Evolutionary conservation across 1,140 invertebrate genomes (phyloP), one percentile per base, ranked within the genome.

Genomic region (Drosophila sp.): DNA sequence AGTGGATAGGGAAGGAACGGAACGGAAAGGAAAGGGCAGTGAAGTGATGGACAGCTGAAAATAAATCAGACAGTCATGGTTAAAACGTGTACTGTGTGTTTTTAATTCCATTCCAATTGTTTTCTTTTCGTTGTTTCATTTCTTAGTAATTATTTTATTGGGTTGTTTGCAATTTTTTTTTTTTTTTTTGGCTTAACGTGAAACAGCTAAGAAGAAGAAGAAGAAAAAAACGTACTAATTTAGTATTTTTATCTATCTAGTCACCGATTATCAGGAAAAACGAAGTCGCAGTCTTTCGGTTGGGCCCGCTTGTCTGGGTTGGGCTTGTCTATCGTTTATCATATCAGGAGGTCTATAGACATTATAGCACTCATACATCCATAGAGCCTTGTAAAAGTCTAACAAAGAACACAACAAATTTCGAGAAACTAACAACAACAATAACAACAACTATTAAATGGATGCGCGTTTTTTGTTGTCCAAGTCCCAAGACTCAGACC

Each of bases 51-150:
- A 56, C 41, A 33, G 54, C 41, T 56, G 57, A 54, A 72, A 76
- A 84, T 80, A 80, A 76, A 63, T 41, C 29, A 23, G 7, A 76
- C 40, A 75, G 64, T 84, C 76, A 83, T 84, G 62, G 63, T 33
- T 40, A 55, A 33, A 47, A 33, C 23, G 7, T 29, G 55, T 32
- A 56, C 55, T 27, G 17, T 2, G 17, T 17, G 17, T 11, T 11
- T 40, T 60, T 25, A 1, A 58, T 27, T 25, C 3, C 23, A 38
- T 27, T 33, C 38, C 33, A 27, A 6, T 60, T 23, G 41, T 58
- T 75, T 54, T 30, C 10, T 55, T 47, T 27, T 10, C 41, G 44
- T 64, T 63, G 64, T 10, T 3, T 23, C 56, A 64, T 33, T 57
- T 66, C 33, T 41, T 38, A 61, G 25, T 25, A 62, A 62, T 58